phyloP scores from a whole-genome alignment of 2,888 invertebrate genomes.

The Xylota sylvarum region DNA sequence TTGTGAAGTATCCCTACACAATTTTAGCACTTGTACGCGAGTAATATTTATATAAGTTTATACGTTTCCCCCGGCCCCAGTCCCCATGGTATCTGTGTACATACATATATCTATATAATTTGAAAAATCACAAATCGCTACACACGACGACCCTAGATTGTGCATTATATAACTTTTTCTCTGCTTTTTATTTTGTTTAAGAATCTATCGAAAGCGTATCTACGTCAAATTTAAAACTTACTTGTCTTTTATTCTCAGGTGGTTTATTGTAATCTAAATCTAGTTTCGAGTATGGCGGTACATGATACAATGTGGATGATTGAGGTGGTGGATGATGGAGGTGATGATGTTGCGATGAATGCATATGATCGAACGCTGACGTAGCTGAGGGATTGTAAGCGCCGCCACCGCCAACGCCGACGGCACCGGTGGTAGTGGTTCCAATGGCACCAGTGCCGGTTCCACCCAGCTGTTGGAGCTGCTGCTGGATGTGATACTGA shows the following conservation, averaged over 20 bases:
- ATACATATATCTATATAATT: conserved; percentile 34
- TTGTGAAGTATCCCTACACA: conserved; percentile 12
- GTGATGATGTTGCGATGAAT: conserved; percentile 79
- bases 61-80: conserved; percentile 11
- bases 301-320: conserved; percentile 79
- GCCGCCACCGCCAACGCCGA: conserved; percentile 79
- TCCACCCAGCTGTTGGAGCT: conserved; percentile 83
- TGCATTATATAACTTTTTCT: conserved; percentile 68
- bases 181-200: conserved; percentile 78
- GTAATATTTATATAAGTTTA: conserved; percentile 5
- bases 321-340: conserved; percentile 79
- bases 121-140: conserved; percentile 59
- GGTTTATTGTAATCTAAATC: conserved; percentile 85
- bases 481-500: conserved; percentile 83
- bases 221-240: conserved; percentile 86
- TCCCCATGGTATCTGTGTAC: conserved; percentile 21
- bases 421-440: conserved; percentile 81
- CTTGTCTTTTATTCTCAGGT: conserved; percentile 85
- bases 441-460: conserved; percentile 79
- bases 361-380: conserved; percentile 79
- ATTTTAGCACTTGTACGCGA: conserved; percentile 40
- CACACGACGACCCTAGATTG: conserved; percentile 71
- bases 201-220: conserved; percentile 85
- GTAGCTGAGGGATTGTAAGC: conserved; percentile 56
- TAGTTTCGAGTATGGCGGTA: conserved; percentile 84